Base-by-base conservation (phyloP, 1,140 invertebrate species). In the Pseudomyrmex gracilis region DNA sequence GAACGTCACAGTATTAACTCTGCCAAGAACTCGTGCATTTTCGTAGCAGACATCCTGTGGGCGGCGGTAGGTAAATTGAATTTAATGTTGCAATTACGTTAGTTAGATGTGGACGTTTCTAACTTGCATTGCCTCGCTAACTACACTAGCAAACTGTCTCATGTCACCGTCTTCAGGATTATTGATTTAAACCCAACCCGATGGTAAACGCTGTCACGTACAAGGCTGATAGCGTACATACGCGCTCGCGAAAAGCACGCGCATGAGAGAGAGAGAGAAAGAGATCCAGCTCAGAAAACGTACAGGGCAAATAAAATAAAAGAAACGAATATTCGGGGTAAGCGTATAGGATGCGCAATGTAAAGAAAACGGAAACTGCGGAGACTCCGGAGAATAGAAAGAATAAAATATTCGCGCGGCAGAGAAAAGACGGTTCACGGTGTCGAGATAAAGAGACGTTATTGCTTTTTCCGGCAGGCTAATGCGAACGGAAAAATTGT, bases 381-480 rank as follows among this genome's bases (percentile, higher is more conserved):
- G 22, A 17, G 49, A 45, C 53, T 78, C 82, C 17, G 60, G 73
- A 78, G 82, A 83, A 66, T 78, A 78, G 73, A 66, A 49, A 63
- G 73, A 78, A 84, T 84, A 80, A 84, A 84, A 80, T 80, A 77
- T 84, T 67, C 73, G 66, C 66, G 61, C 76, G 61, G 20, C 34
- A 17, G 24, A 74, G 57, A 78, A 55, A 84, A 78, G 64, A 77
- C 68, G 63, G 73, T 67, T 78, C 82, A 66, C 73, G 74, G 82
- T 78, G 73, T 84, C 82, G 55, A 80, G 82, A 80, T 84, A 78
- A 84, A 84, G 51, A 80, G 82, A 83, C 82, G 74, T 84, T 84
- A 84, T 84, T 84, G 74, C 73, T 84, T 84, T 66, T 80, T 83
- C 82, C 82, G 60, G 60, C 73, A 57, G 34, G 49, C 71, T 83